Evolutionary conservation across 2,113 vertebrate species (phyloP).

Genomic region (Corvus moneduloides): DNA sequence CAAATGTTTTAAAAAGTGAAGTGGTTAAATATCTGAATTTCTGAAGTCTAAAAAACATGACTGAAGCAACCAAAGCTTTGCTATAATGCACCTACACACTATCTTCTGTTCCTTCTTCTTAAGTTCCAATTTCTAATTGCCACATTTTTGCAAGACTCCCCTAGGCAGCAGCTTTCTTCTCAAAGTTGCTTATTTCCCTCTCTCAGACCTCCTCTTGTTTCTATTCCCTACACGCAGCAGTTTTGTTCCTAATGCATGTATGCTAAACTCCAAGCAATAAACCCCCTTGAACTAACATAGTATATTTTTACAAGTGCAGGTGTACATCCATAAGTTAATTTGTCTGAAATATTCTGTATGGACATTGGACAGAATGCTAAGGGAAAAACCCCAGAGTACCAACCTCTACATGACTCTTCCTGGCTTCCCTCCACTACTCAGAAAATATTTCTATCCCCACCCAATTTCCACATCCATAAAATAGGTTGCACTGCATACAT

Average conservation of each 20-base stretch:
- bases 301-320: not conserved
- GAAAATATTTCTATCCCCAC: not conserved
- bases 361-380: not conserved
- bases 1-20: not conserved
- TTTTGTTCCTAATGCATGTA: not conserved
- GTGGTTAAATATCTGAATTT: conserved; percentile 23
- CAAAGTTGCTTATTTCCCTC: conserved; percentile 37
- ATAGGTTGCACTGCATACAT: conserved; percentile 15
- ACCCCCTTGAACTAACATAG: not conserved
- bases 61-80: conserved; percentile 33
- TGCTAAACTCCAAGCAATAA: not conserved
- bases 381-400: not conserved
- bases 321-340: not conserved
- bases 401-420: not conserved
- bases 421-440: not conserved
- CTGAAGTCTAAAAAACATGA: conserved; percentile 46
- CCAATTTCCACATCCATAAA: not conserved
- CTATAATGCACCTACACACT: conserved; percentile 8
- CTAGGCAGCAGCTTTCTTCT: not conserved
- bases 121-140: conserved; percentile 60
- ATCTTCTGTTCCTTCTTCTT: conserved; percentile 49
- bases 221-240: not conserved
- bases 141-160: not conserved
- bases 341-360: not conserved
- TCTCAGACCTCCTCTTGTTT: conserved; percentile 37